Conservation (phyloP, 2,888 invertebrate species). For the Callyntrura guangdongensis region DNA sequence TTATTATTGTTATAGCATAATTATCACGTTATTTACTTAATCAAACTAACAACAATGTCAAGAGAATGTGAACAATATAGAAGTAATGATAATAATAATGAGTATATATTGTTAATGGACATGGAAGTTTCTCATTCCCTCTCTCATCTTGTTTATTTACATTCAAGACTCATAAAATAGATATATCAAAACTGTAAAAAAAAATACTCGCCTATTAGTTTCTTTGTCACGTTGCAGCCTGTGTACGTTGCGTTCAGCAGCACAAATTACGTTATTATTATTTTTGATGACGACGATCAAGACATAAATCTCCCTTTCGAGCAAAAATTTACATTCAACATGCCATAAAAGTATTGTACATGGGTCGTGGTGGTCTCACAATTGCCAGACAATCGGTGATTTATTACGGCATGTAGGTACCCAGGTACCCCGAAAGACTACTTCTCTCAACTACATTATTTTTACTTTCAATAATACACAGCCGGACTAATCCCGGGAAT, state of each 20-base stretch:
- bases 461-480: too few relatives aligned
- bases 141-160: background rate
- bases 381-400: background rate
- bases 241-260: background rate
- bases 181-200: slow-evolving; percentile 8
- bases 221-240: slow-evolving; percentile 17
- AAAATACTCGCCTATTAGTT: background rate
- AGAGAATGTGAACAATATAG: slow-evolving; percentile 32
- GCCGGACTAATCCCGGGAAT: too few relatives aligned
- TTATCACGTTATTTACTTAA: slow-evolving; percentile 60
- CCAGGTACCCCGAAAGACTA: too few relatives aligned
- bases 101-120: slow-evolving; percentile 4
- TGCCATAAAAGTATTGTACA: background rate
- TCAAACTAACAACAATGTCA: slow-evolving; percentile 38
- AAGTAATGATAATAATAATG: background rate
- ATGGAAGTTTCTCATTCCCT: slow-evolving; percentile 5
- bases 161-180: background rate
- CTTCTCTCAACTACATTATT: too few relatives aligned
- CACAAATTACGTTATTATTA: too few relatives aligned
- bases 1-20: slow-evolving; percentile 51
- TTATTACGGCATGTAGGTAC: too few relatives aligned
- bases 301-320: slow-evolving; percentile 4
- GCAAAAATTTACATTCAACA: slow-evolving; percentile 16
- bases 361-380: slow-evolving; percentile 22
- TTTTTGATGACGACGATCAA: background rate